A percentile compares a stretch with the other conserved stretches of the same genome.
Conservation (phyloP, 2,888 invertebrate species). For the Drosophila emarginata region DNA sequence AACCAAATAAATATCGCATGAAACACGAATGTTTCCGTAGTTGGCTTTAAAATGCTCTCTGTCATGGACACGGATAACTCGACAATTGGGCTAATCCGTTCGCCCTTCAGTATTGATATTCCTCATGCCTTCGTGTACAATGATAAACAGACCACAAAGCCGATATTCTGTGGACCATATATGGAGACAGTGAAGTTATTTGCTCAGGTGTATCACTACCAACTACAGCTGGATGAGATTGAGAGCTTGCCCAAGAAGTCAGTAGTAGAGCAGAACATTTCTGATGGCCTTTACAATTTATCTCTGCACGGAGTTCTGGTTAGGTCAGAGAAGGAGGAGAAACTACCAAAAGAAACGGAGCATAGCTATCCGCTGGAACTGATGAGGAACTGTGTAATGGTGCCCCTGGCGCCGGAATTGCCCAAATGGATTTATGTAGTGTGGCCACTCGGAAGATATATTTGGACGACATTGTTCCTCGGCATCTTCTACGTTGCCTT, state of each 20-base stretch:
- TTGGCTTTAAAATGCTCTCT: slow-evolving; percentile 39
- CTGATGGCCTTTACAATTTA: slow-evolving; percentile 57
- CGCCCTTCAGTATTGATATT: slow-evolving; percentile 62
- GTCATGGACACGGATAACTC: slow-evolving; percentile 18
- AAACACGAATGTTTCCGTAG: slow-evolving; percentile 37
- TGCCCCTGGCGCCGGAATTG: slow-evolving; percentile 78
- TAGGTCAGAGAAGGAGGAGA: slow-evolving; percentile 12
- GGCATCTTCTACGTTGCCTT: slow-evolving; percentile 72
- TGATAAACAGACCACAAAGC: background rate
- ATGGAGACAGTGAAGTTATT: slow-evolving; percentile 57
- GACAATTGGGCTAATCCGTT: slow-evolving; percentile 24
- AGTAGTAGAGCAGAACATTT: slow-evolving; percentile 46
- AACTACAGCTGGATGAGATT: slow-evolving; percentile 52
- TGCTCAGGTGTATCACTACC: slow-evolving; percentile 53
- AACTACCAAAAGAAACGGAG: background rate
- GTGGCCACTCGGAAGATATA: slow-evolving; percentile 73
- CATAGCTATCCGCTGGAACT: slow-evolving; percentile 76
- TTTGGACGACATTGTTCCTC: slow-evolving; percentile 68
- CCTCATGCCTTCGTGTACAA: slow-evolving; percentile 64
- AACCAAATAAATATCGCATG: slow-evolving; percentile 39
- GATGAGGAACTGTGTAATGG: slow-evolving; percentile 76
- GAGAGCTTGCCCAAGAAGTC: slow-evolving; percentile 45
- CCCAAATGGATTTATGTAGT: slow-evolving; percentile 78
- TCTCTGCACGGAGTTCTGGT: slow-evolving; percentile 60
- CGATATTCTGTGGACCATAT: slow-evolving; percentile 58